These are phyloP conservation scores for Rhinolophus ferrumequinum DNA, from an alignment of 2,113 vertebrate species.

Conservation along the genomic window DNA sequence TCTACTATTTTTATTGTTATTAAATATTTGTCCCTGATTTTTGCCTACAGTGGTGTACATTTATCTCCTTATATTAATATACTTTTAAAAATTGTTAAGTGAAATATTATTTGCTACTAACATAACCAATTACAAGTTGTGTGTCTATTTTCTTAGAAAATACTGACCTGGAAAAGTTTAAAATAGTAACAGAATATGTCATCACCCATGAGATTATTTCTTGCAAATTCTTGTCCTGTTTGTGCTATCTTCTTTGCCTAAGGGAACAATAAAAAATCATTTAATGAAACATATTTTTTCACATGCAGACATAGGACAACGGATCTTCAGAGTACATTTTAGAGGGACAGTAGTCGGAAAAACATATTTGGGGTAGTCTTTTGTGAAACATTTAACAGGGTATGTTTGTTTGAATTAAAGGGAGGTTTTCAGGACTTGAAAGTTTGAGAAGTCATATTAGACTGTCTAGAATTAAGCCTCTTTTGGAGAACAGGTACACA, in stretches of 20 bases:
- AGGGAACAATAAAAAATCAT: conserved; percentile 43
- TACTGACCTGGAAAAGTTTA: conserved; percentile 95
- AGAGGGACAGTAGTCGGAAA: not conserved
- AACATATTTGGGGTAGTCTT: not conserved
- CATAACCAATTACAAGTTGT: not conserved
- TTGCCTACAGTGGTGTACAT: not conserved
- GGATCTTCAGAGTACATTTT: not conserved
- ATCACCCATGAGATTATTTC: conserved; percentile 94
- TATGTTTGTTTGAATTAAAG: not conserved
- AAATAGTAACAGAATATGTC: conserved; percentile 97
- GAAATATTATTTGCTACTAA: not conserved
- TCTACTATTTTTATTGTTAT: not conserved
- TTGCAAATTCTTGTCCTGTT: conserved; percentile 94
- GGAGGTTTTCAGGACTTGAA: conserved; percentile 1
- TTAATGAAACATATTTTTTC: conserved; percentile 15
- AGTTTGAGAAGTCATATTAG: not conserved
- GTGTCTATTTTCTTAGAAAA: conserved; percentile 42
- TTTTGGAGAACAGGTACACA: not conserved
- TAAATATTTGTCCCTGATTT: conserved; percentile 1
- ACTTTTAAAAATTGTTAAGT: conserved; percentile 1
- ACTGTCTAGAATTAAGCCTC: not conserved
- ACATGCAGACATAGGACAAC: not conserved
- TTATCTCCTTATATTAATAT: not conserved
- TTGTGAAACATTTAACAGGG: not conserved
- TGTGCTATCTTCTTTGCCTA: conserved; percentile 94